Base-by-base conservation (phyloP, 2,113 vertebrate species). In the Pelodiscus sinensis region DNA sequence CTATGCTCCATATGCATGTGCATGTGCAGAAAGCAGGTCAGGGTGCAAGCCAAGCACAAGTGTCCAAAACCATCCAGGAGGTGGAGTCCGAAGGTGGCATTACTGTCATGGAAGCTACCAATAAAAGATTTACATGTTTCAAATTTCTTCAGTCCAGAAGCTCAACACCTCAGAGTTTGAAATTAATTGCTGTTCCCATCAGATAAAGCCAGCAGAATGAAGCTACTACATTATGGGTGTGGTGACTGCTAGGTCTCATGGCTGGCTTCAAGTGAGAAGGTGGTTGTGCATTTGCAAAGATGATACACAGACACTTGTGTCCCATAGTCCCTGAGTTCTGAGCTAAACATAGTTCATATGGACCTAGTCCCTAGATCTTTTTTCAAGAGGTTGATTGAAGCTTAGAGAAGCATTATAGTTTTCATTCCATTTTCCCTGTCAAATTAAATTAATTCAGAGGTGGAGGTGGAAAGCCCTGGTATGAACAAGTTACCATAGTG, bases 401-500 rank as follows among this genome's bases (percentile, higher is more conserved):
- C 84, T 24, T 6, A 80, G 35, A 89, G 92, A 94, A 50, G 81
- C 15, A 62, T 6, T 86, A 6, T 0, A 79, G 4, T 94, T 90
- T 80, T 89, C 38, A 15, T 81, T 95, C 44, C 6, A 44, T 91
- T 79, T 27, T 86, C 35, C 44, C 44, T 44, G 44, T 8, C 21
- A 75, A 22, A 81, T 75, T 21, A 75, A 38, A 38, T 38, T 38
- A 12, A 44, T 4, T 38, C 44, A 21, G 86, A 27, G 82, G 12
- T 24, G 81, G 75, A 84, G 81, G 19, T 79, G 51, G 92, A 38
- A 89, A 95, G 84, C 13, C 57, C 75, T 84, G 56, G 7, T 55
- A 81, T 81, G 94, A 96, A 94, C 77, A 91, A 85, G 35, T 71
- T 83, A 55, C 58, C 81, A 90, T 73, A 18, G 29, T 90, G 21